These are phyloP conservation scores for Halictus quadricinctus DNA, from an alignment of 2,888 invertebrate species.

Conservation along the genomic window DNA sequence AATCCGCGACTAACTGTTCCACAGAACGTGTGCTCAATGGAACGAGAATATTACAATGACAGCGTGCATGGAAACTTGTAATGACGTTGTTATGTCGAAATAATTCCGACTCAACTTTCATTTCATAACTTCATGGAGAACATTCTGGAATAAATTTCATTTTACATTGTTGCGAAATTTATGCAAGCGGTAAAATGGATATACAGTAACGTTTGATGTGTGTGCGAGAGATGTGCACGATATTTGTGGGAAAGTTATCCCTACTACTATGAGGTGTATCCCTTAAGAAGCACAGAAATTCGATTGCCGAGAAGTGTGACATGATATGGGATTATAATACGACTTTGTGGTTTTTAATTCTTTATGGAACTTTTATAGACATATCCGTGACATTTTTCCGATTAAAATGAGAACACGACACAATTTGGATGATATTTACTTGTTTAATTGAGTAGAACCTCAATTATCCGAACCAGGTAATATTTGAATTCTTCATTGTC, in stretches of 20 bases:
- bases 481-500: neutral
- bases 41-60: conserved; percentile 46
- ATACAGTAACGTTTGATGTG: neutral
- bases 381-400: neutral
- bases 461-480: neutral
- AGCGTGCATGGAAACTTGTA: conserved; percentile 14
- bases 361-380: neutral
- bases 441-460: neutral
- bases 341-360: neutral
- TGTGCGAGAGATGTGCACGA: neutral
- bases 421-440: neutral
- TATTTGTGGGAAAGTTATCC: neutral
- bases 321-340: neutral
- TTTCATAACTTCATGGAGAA: conserved; percentile 4
- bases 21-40: conserved; percentile 8
- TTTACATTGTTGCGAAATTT: neutral
- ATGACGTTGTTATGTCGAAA: conserved; percentile 13
- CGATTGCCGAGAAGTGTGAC: too few species aligned
- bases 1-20: neutral
- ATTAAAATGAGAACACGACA: too few species aligned
- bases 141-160: neutral
- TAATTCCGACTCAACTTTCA: conserved; percentile 1
- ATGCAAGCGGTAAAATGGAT: neutral
- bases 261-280: neutral
- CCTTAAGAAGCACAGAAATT: neutral